Conservation (phyloP, 2,888 invertebrate genomes). For the Tanypteryx hageni region DNA sequence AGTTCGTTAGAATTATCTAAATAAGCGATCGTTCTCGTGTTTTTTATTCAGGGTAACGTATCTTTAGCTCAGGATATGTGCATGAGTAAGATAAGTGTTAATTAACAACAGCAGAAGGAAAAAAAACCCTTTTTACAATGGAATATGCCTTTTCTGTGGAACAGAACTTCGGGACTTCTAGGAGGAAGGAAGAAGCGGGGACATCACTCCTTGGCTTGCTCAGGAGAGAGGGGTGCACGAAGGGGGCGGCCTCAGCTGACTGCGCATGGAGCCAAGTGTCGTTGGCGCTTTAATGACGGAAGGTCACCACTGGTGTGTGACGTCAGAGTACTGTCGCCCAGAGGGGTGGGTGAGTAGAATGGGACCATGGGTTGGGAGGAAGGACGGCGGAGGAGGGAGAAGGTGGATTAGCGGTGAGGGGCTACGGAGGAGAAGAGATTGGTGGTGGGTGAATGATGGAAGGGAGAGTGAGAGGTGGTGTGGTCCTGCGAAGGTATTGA, state of each 20-base stretch:
- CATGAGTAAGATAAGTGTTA: not conserved
- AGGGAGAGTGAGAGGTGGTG: not conserved
- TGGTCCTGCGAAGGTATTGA: too few relatives aligned
- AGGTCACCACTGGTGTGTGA: slow-evolving; percentile 43
- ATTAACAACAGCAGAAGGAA: not conserved
- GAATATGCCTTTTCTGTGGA: not conserved
- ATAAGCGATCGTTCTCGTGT: slow-evolving; percentile 32
- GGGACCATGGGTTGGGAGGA: not conserved
- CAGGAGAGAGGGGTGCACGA: not conserved
- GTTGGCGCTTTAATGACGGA: slow-evolving; percentile 52
- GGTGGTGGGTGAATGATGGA: not conserved
- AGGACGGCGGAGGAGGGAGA: not conserved
- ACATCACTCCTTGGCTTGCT: slow-evolving; percentile 35
- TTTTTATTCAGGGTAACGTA: slow-evolving; percentile 1
- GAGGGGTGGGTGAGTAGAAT: slow-evolving; percentile 23
- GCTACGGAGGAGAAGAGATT: not conserved
- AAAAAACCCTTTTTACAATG: not conserved
- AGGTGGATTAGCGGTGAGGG: not conserved
- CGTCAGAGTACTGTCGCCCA: slow-evolving; percentile 45
- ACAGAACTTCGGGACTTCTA: slow-evolving; percentile 14
- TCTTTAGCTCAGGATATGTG: not conserved
- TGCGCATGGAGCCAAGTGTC: slow-evolving; percentile 38
- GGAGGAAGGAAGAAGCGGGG: not conserved
- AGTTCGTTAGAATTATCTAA: slow-evolving; percentile 29
- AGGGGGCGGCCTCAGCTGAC: slow-evolving; percentile 41